Evolutionary conservation across 2,888 invertebrate species (phyloP).

Genomic region (Platycheirus rosarum): DNA sequence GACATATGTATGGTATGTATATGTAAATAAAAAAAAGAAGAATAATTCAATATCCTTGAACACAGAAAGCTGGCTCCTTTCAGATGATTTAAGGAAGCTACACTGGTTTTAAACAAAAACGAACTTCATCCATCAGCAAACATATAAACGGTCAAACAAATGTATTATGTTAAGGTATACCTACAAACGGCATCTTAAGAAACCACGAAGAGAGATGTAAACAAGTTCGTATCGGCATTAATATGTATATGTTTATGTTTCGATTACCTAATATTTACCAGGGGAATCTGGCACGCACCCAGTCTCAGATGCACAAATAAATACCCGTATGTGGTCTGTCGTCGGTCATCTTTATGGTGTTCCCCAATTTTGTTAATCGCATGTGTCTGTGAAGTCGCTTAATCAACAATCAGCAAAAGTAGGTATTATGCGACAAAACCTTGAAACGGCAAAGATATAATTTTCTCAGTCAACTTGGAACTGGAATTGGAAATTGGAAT

Average conservation of each 20-base stretch:
- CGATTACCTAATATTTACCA: constrained; percentile 67
- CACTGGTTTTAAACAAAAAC: background rate
- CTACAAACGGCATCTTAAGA: constrained; percentile 14
- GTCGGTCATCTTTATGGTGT: constrained; percentile 54
- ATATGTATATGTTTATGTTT: constrained; percentile 17
- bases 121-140: background rate
- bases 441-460: constrained; percentile 63
- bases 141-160: background rate
- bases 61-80: constrained; percentile 21
- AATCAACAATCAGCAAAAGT: constrained; percentile 62
- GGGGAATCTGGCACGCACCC: constrained; percentile 39
- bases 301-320: constrained; percentile 14
- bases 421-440: constrained; percentile 72
- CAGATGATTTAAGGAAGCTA: background rate
- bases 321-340: constrained; percentile 12
- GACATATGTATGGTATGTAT: background rate
- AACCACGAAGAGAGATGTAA: constrained; percentile 44
- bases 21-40: background rate
- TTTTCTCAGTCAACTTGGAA: constrained; percentile 66
- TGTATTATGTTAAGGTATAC: background rate
- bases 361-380: constrained; percentile 31
- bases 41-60: constrained; percentile 16
- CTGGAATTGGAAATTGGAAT: constrained; percentile 28
- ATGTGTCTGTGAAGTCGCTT: constrained; percentile 52
- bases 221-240: constrained; percentile 46